These are phyloP conservation scores for Metallyticus violacea DNA, from an alignment of 2,888 invertebrate genomes.

Conservation along the genomic window DNA sequence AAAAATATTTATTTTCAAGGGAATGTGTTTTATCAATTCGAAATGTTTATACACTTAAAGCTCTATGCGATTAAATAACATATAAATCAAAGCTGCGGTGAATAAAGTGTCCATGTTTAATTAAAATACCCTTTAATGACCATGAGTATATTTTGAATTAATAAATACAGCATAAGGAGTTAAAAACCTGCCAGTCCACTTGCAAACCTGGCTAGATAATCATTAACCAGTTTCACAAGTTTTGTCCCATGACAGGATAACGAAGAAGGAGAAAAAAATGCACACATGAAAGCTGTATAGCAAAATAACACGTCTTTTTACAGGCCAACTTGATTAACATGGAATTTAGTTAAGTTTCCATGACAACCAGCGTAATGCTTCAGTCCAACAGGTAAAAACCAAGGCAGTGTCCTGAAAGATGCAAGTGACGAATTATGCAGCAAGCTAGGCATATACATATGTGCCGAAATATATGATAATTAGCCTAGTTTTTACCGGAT, in stretches of 20 bases:
- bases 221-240: not conserved
- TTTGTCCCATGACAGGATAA: not conserved
- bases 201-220: not conserved
- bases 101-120: not conserved
- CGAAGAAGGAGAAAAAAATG: not conserved
- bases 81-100: not conserved
- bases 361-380: too few species aligned
- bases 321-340: too few species aligned
- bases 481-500: not conserved
- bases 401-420: not conserved
- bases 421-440: not conserved
- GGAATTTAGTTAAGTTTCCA: too few species aligned
- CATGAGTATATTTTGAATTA: not conserved
- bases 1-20: not conserved
- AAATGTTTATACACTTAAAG: not conserved
- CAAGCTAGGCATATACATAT: too few species aligned
- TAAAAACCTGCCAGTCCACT: not conserved
- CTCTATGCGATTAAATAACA: not conserved
- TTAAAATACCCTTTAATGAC: not conserved
- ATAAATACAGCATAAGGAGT: not conserved
- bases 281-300: not conserved
- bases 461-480: not conserved
- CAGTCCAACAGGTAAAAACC: not conserved
- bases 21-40: not conserved
- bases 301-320: not conserved